Evolutionary conservation across 2,797 vertebrate genomes (phyloP).

Genomic region (Spea hammondii): DNA sequence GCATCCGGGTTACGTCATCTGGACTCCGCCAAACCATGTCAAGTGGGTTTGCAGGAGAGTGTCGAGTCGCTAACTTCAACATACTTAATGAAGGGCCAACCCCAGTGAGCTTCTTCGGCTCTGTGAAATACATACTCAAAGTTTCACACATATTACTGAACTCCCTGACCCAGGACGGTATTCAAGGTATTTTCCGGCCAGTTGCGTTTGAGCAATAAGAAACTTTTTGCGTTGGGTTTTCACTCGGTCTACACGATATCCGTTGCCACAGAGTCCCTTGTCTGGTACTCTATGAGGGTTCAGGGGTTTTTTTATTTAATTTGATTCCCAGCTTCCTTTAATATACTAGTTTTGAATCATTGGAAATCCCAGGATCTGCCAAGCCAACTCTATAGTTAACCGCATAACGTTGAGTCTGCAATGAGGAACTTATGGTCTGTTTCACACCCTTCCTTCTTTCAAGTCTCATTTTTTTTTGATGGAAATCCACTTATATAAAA

Average conservation of each 20-base stretch:
- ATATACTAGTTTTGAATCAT: constrained; percentile 57
- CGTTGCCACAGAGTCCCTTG: constrained; percentile 25
- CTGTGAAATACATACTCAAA: too few relatives aligned
- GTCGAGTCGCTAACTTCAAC: too few relatives aligned
- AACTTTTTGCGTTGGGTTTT: not conserved
- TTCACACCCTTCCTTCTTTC: not conserved
- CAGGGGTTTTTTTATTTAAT: too few relatives aligned
- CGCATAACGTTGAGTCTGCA: constrained; percentile 26
- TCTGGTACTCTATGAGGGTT: too few relatives aligned
- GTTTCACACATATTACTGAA: too few relatives aligned
- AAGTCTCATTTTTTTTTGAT: not conserved
- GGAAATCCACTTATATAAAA: not conserved
- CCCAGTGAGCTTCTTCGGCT: too few relatives aligned
- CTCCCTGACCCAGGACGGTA: not conserved
- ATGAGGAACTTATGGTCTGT: constrained; percentile 13
- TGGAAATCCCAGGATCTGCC: constrained; percentile 60
- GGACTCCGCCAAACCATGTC: too few relatives aligned
- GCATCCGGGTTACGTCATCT: not conserved
- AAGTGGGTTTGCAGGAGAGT: too few relatives aligned
- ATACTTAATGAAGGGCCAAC: too few relatives aligned
- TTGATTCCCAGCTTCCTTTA: constrained; percentile 57
- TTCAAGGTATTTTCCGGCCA: constrained; percentile 3
- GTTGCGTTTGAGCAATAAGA: not conserved
- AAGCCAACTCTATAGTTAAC: constrained; percentile 52
- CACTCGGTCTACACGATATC: not conserved